A percentile compares a stretch with the other conserved stretches of the same genome.
phyloP scores from a whole-genome alignment of 2,797 vertebrate species.

The Halcyon badia region DNA sequence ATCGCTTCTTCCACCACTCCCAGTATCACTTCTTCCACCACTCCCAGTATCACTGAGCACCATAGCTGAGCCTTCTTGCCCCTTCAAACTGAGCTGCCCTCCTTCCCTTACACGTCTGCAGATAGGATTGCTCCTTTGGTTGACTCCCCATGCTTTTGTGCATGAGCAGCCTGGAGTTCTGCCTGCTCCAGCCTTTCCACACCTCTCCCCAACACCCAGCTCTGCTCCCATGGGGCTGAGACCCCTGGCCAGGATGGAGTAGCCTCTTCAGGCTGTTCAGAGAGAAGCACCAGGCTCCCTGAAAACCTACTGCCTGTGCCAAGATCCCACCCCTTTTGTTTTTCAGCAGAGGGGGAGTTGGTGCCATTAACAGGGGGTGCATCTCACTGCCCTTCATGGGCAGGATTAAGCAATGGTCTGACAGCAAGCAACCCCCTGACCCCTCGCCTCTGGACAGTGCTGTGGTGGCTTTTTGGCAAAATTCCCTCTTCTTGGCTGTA shows the following conservation, averaged over 20 bases:
- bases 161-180: not conserved
- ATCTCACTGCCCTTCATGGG: rapidly evolving
- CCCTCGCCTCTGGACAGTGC: not conserved
- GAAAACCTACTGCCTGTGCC: not conserved
- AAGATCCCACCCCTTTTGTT: not conserved
- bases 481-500: not conserved
- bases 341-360: not conserved
- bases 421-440: rapidly evolving
- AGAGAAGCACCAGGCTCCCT: not conserved
- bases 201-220: not conserved
- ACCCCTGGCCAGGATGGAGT: rapidly evolving
- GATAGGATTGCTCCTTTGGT: not conserved
- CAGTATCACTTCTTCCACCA: not conserved
- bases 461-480: not conserved
- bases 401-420: not conserved
- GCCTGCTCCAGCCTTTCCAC: not conserved
- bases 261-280: not conserved
- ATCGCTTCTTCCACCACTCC: not conserved
- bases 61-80: not conserved
- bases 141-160: rapidly evolving
- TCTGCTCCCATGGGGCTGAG: not conserved
- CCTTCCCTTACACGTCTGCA: rapidly evolving
- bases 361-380: not conserved
- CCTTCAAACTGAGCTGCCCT: not conserved
- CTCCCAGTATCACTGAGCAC: not conserved